phyloP scores from a whole-genome alignment of 2,888 invertebrate species.

The Nomada hirtipes region DNA sequence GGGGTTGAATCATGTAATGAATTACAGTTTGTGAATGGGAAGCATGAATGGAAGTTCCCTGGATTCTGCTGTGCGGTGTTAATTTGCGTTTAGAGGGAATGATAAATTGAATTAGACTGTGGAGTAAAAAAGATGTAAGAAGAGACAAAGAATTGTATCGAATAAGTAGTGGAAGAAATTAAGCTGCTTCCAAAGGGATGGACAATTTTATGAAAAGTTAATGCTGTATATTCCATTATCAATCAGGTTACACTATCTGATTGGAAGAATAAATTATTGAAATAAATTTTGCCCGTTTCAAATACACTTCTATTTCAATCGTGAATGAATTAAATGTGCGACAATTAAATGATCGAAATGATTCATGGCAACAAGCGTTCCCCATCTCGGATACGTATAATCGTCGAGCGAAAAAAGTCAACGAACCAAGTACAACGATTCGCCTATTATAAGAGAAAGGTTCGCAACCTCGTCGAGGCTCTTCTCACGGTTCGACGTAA shows the following conservation, averaged over 20 bases:
- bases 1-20: too few species aligned
- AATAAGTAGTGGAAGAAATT: not conserved
- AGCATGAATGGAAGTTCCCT: too few species aligned
- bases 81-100: too few species aligned
- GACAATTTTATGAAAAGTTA: not conserved
- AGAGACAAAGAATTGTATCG: not conserved
- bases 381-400: slow-evolving; percentile 6
- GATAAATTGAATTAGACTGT: not conserved
- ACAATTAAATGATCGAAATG: too few species aligned
- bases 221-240: not conserved
- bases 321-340: too few species aligned
- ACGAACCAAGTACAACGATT: slow-evolving; percentile 23
- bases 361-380: too few species aligned
- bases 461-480: not conserved
- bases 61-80: too few species aligned
- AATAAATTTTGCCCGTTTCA: too few species aligned
- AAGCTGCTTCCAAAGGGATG: not conserved
- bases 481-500: slow-evolving; percentile 34
- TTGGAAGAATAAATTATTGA: too few species aligned
- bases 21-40: too few species aligned
- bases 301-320: too few species aligned
- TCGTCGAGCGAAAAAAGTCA: slow-evolving; percentile 18
- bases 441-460: too few species aligned
- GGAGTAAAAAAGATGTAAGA: not conserved
- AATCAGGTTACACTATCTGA: not conserved